These are phyloP conservation scores for Capitulum mitella DNA, from an alignment of 2,888 invertebrate genomes.

Conservation along the genomic window DNA sequence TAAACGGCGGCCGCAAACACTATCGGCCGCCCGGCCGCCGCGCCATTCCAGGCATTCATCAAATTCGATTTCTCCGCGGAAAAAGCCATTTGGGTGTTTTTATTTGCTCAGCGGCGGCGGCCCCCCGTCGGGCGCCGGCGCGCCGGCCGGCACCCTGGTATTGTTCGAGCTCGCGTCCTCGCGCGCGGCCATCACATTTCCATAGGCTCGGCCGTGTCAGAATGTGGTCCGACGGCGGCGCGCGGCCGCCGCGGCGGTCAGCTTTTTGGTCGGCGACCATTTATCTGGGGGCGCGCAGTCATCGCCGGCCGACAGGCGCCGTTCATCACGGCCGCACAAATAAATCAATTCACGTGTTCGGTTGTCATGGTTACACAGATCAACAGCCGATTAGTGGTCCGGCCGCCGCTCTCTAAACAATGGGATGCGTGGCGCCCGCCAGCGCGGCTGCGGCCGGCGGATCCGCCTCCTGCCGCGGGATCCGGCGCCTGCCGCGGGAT, in stretches of 20 bases:
- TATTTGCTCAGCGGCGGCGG: not conserved
- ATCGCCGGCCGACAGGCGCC: not conserved
- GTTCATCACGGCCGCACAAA: conserved; percentile 9
- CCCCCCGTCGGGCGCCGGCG: not conserved
- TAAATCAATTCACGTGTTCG: conserved; percentile 24
- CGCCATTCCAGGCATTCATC: not conserved
- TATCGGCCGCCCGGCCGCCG: not conserved
- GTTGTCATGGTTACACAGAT: conserved; percentile 25
- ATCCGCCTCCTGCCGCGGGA: too few relatives aligned
- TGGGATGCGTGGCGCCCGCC: not conserved
- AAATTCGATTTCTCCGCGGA: not conserved
- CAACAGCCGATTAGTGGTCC: conserved; percentile 14
- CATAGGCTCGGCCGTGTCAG: not conserved
- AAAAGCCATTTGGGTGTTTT: conserved; percentile 15
- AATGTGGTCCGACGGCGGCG: not conserved
- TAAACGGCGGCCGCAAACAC: not conserved
- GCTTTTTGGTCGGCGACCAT: not conserved
- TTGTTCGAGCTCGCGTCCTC: not conserved
- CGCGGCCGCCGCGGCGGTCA: conserved; percentile 1
- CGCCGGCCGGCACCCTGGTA: not conserved
- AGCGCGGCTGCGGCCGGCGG: too few relatives aligned
- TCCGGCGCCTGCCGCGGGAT: too few relatives aligned
- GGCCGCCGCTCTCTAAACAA: conserved; percentile 10
- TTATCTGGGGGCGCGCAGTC: not conserved
- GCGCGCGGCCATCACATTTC: not conserved